Percentiles rank a stretch among this genome's conserved stretches.
phyloP scores from a whole-genome alignment of 2,113 vertebrate genomes.

The Ptilonorhynchus violaceus region DNA sequence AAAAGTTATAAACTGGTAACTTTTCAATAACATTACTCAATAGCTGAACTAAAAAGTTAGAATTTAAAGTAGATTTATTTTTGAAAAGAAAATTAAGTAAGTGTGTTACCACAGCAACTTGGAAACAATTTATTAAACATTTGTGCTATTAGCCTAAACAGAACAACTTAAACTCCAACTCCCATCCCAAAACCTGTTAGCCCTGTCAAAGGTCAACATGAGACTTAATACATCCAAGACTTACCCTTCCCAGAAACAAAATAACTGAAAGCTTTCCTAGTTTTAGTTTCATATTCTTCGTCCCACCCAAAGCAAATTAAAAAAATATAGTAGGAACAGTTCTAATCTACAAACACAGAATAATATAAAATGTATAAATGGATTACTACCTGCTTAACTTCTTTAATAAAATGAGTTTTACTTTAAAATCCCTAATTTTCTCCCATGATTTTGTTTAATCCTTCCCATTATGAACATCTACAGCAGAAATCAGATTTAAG shows the following conservation, averaged over 20 bases:
- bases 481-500: not conserved
- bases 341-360: not conserved
- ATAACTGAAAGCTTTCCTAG: not conserved
- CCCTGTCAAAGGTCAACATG: not conserved
- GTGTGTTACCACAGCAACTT: constrained; percentile 11
- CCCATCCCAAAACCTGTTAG: not conserved
- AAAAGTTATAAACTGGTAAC: not conserved
- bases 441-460: not conserved
- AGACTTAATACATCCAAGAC: not conserved
- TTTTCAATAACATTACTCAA: not conserved
- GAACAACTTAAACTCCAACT: not conserved
- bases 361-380: not conserved
- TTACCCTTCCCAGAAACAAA: not conserved
- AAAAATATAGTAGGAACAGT: not conserved
- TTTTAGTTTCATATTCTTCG: not conserved
- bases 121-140: constrained; percentile 27
- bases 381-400: not conserved
- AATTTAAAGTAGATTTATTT: not conserved
- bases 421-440: not conserved
- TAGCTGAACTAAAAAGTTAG: constrained; percentile 1
- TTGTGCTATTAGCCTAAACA: constrained; percentile 15
- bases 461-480: not conserved
- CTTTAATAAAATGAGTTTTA: not conserved
- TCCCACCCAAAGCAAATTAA: not conserved
- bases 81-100: not conserved